phyloP scores from a whole-genome alignment of 2,797 vertebrate genomes.

The Bovichtus variegatus region DNA sequence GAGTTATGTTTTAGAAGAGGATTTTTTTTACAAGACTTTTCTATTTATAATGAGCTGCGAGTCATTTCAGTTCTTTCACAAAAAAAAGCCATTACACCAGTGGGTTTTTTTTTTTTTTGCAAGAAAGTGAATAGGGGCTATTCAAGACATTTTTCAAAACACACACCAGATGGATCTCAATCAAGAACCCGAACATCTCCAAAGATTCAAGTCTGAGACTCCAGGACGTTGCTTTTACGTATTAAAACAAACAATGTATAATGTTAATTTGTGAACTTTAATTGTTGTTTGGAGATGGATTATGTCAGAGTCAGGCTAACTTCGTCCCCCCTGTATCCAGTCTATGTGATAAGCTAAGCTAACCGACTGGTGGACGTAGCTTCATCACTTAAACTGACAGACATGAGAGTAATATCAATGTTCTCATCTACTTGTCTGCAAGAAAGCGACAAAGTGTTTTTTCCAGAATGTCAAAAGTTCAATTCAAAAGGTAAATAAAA shows the following conservation, averaged over 20 bases:
- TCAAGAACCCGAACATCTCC: slow-evolving; percentile 5
- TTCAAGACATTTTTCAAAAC: slow-evolving; percentile 19
- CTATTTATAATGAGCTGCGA: slow-evolving; percentile 49
- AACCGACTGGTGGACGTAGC: neutral
- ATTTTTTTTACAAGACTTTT: slow-evolving; percentile 35
- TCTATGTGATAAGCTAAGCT: neutral
- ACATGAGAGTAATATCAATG: too few species aligned
- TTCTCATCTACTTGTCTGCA: too few species aligned
- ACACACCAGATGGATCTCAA: slow-evolving; percentile 7
- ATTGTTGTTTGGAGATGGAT: neutral
- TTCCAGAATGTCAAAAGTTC: too few species aligned
- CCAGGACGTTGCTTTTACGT: slow-evolving; percentile 1
- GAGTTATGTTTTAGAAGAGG: slow-evolving; percentile 48
- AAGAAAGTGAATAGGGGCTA: slow-evolving; percentile 3
- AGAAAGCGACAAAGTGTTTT: too few species aligned
- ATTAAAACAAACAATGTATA: neutral
- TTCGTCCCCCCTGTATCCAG: neutral
- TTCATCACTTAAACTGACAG: neutral
- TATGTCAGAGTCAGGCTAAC: neutral
- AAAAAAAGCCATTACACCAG: slow-evolving; percentile 26
- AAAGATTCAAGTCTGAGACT: slow-evolving; percentile 4
- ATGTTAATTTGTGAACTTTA: neutral
- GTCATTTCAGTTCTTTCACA: slow-evolving; percentile 43
- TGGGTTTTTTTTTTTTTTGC: slow-evolving; percentile 23
- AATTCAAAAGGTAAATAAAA: too few species aligned